phyloP scores from a whole-genome alignment of 2,113 vertebrate genomes.

The Cochlearius cochlearius region DNA sequence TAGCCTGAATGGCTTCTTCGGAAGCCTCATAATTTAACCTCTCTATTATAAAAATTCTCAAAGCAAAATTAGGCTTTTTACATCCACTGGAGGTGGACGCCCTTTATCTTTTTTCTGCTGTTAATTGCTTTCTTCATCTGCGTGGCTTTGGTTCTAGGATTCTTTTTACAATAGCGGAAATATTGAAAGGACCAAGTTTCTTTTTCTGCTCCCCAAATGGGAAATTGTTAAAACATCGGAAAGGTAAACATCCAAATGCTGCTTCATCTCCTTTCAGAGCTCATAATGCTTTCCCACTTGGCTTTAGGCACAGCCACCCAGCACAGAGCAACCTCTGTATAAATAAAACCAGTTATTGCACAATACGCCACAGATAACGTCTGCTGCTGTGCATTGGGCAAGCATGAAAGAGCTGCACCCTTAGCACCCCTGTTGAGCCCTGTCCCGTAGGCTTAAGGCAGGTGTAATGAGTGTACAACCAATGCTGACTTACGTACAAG shows the following conservation, averaged over 20 bases:
- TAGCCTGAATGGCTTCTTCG: not conserved
- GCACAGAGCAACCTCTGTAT: not conserved
- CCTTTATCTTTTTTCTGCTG: not conserved
- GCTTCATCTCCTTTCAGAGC: not conserved
- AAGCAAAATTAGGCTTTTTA: not conserved
- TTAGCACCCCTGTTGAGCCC: not conserved
- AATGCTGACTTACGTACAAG: not conserved
- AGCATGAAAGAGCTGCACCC: not conserved
- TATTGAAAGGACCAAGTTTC: not conserved
- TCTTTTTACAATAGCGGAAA: not conserved
- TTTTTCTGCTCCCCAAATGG: not conserved
- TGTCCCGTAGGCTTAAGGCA: not conserved
- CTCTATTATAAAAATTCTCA: not conserved
- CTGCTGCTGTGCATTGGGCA: not conserved
- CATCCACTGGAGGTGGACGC: not conserved
- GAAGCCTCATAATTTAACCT: not conserved
- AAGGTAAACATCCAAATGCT: not conserved
- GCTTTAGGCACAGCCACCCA: not conserved
- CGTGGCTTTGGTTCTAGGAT: not conserved
- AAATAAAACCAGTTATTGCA: not conserved
- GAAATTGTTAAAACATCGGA: not conserved
- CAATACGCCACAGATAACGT: not conserved
- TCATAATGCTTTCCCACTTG: not conserved
- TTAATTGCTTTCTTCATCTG: not conserved
- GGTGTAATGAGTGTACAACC: fast-evolving